Conservation (phyloP, 2,113 vertebrate species). For the Aspiorhynchus laticeps region DNA sequence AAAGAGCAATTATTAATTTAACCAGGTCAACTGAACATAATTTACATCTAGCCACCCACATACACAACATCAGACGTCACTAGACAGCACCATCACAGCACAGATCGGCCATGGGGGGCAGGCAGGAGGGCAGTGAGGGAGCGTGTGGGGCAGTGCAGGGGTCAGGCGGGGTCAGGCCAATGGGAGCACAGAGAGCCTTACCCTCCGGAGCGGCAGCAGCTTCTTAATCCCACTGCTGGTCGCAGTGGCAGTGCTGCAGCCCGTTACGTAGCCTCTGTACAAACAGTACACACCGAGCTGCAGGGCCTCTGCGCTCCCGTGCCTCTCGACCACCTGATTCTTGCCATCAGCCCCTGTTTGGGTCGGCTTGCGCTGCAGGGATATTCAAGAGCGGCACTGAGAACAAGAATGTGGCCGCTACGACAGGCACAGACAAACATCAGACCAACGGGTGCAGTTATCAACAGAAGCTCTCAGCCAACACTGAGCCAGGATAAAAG, state of each 20-base stretch:
- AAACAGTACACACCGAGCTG: conserved; percentile 80
- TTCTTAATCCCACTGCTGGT: conserved; percentile 76
- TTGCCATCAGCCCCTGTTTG: conserved; percentile 76
- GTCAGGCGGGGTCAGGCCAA: conserved; percentile 84
- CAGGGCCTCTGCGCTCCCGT: conserved; percentile 74
- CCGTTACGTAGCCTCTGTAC: conserved; percentile 81
- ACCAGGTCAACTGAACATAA: neutral
- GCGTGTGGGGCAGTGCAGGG: conserved; percentile 60
- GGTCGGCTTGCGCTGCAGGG: conserved; percentile 79
- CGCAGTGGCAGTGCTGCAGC: conserved; percentile 68
- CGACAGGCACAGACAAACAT: conserved; percentile 12
- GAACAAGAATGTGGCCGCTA: conserved; percentile 53
- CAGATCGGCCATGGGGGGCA: neutral
- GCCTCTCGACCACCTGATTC: conserved; percentile 70
- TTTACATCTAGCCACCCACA: conserved; percentile 40
- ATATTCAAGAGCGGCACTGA: conserved; percentile 61
- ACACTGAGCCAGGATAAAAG: neutral
- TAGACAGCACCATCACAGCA: conserved; percentile 38
- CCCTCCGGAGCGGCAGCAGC: conserved; percentile 79
- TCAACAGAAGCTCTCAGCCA: neutral
- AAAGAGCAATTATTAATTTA: neutral
- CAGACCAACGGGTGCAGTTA: conserved; percentile 18
- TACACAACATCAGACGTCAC: conserved; percentile 46
- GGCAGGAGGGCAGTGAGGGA: conserved; percentile 54
- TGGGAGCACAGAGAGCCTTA: conserved; percentile 74